Evolutionary conservation across 1,140 invertebrate genomes (phyloP).

Genomic region (Portunus trituberculatus): DNA sequence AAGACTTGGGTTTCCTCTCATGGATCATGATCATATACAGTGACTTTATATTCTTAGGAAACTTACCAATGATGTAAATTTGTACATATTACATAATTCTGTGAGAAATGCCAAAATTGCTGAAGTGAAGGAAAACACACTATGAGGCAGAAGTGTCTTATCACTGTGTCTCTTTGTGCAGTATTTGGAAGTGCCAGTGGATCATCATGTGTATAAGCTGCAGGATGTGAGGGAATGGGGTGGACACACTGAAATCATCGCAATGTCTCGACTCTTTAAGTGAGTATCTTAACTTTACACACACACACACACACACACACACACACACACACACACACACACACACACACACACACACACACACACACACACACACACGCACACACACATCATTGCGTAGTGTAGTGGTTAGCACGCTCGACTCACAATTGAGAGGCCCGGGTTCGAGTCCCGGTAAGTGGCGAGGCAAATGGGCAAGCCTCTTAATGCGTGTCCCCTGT

Average conservation of each 20-base stretch:
- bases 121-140: no score
- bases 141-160: neutral
- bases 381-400: no score
- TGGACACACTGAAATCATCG: conserved; percentile 65
- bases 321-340: neutral
- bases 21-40: no score
- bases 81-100: neutral
- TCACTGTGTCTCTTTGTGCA: neutral
- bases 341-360: neutral
- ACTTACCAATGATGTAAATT: no score
- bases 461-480: no score
- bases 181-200: conserved; percentile 64
- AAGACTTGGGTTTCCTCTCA: no score
- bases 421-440: no score
- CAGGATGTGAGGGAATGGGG: conserved; percentile 69
- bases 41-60: no score
- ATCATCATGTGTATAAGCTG: conserved; percentile 68
- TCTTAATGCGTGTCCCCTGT: no score
- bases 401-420: no score
- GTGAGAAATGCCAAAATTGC: neutral
- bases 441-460: no score
- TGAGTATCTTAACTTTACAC: conserved; percentile 35
- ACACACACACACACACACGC: no score
- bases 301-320: neutral
- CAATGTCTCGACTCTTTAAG: conserved; percentile 64